Conservation (phyloP, 2,113 vertebrate species). For the Lepus timidus region DNA sequence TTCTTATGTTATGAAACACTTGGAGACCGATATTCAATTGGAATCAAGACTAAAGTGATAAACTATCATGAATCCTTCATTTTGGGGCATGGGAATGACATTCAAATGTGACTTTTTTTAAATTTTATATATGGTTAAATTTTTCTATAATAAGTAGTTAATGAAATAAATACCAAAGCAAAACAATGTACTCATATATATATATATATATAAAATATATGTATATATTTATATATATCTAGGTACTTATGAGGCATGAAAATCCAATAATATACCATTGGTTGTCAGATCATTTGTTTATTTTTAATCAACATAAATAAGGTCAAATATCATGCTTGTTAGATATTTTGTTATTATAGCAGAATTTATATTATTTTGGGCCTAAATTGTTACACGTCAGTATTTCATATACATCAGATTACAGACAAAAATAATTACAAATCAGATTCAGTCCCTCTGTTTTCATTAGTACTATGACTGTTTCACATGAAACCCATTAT, state of each 20-base stretch:
- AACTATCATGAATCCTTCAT: not conserved
- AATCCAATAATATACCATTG: not conserved
- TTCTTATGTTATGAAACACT: not conserved
- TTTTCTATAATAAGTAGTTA: not conserved
- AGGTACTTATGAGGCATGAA: not conserved
- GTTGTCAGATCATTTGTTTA: not conserved
- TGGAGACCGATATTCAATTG: not conserved
- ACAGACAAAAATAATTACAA: slow-evolving; percentile 68
- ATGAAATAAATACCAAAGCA: not conserved
- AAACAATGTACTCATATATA: not conserved
- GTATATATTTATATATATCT: too few relatives aligned
- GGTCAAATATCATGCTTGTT: not conserved
- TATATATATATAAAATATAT: too few relatives aligned
- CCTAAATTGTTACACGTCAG: slow-evolving; percentile 27
- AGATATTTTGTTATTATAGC: not conserved
- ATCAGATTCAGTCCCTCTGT: not conserved
- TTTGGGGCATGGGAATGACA: not conserved
- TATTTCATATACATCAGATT: slow-evolving; percentile 64
- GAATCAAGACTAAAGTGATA: not conserved
- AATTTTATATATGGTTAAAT: not conserved
- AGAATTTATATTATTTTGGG: not conserved
- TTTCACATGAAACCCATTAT: slow-evolving; percentile 91
- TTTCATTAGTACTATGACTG: slow-evolving; percentile 12
- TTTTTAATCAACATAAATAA: slow-evolving; percentile 10
- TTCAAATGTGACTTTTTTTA: not conserved